Base-by-base conservation (phyloP, 1,140 invertebrate genomes). In the Drosophila azteca region DNA sequence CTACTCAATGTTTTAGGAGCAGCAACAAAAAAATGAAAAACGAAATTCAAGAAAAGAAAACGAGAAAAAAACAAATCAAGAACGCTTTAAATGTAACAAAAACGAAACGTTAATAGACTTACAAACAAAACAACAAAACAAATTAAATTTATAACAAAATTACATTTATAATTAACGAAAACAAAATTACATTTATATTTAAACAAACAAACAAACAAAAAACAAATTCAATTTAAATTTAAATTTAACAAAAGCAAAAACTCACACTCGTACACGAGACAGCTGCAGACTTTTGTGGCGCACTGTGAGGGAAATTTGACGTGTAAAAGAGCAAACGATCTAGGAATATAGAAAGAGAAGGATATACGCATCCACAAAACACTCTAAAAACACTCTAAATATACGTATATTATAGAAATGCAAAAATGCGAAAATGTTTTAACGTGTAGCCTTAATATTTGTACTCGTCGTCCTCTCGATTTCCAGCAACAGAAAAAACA, bases 41-140 rank as follows among this genome's bases (percentile, higher is more conserved):
- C 39, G 54, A 84, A 84, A 81, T 31, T n/a, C 26, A 24, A 54
- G 39, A 57, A 72, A 52, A 45, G 46, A 49, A 67, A 72, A 60
- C 55, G 15, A 67, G 46, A 68, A 48, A 20, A 64, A 68, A 53
- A 72, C 87, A 85, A 72, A 90, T 75, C 66, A 80, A 83, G 70
- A 83, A 83, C 82, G 82, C 82, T 90, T 90, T 90, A 90, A 87
- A 90, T 87, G 79, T 87, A 87, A 90, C 83, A 83, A 88, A 88
- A 88, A 83, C 83, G 84, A 89, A 88, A 88, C 79, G 83, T 88
- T 88, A 79, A 88, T 88, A 88, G 83, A 88, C 83, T 88, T 83
- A 83, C 48, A 67, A 63, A 59, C n/a, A 13, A 70, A 58, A 20
- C 59, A 62, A 70, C 61, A 66, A 69, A 53, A 48, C 15, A 26